Percentiles rank a stretch among this genome's conserved stretches.
phyloP scores from a whole-genome alignment of 1,140 invertebrate genomes.

The Leptopilina clavipes region DNA sequence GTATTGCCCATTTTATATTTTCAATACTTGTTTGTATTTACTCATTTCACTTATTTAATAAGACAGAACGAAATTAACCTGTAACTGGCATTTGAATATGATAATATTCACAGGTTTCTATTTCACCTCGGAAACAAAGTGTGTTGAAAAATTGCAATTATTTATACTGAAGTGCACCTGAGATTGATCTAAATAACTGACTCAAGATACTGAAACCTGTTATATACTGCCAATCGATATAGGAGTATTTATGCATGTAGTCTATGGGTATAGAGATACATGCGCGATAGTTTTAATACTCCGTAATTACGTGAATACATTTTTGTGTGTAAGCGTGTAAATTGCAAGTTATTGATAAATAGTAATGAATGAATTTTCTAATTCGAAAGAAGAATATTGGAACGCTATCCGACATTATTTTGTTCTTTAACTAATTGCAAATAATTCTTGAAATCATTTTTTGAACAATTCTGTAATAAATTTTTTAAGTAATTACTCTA shows the following conservation, averaged over 20 bases:
- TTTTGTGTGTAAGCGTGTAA: constrained; percentile 30
- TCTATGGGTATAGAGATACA: constrained; percentile 56
- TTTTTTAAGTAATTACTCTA: background rate
- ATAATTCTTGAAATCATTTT: background rate
- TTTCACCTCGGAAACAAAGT: background rate
- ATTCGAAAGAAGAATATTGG: constrained; percentile 52
- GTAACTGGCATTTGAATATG: constrained; percentile 17
- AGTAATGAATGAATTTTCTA: constrained; percentile 50
- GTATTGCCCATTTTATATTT: constrained; percentile 30
- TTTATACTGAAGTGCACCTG: constrained; percentile 38
- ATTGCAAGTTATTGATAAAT: constrained; percentile 40
- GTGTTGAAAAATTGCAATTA: constrained; percentile 30
- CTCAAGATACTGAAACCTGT: constrained; percentile 57
- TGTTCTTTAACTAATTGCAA: constrained; percentile 32
- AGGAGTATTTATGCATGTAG: constrained; percentile 49
- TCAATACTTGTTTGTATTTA: background rate
- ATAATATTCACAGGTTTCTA: constrained; percentile 14
- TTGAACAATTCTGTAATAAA: background rate
- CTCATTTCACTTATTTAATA: constrained; percentile 21
- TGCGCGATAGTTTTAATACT: constrained; percentile 63
- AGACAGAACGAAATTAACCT: background rate
- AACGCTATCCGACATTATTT: constrained; percentile 40
- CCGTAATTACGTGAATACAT: constrained; percentile 58
- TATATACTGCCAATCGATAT: constrained; percentile 69
- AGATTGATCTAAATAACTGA: constrained; percentile 45